Evolutionary conservation across 2,797 vertebrate species (phyloP).

Genomic region (Lepilemur ruficaudatus): DNA sequence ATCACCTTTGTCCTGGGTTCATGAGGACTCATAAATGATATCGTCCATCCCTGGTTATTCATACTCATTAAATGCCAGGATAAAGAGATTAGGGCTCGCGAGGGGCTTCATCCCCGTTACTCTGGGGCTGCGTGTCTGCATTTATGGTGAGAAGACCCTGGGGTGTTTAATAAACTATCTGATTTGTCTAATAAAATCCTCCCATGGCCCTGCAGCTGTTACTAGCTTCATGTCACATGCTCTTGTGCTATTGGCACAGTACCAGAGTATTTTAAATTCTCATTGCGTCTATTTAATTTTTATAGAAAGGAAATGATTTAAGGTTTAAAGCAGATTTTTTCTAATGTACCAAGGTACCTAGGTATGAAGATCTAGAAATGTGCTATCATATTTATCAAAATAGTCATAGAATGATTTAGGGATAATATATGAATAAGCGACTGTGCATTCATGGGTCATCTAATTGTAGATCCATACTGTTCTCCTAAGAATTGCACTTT

Average conservation of each 20-base stretch:
- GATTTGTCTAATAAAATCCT: constrained; percentile 53
- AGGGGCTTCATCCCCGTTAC: not conserved
- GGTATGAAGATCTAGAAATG: not conserved
- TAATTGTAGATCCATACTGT: not conserved
- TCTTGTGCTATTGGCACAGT: not conserved
- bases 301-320: constrained; percentile 42
- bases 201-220: not conserved
- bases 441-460: not conserved
- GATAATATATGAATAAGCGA: not conserved
- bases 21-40: not conserved
- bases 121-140: not conserved
- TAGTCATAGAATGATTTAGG: not conserved
- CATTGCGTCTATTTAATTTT: constrained; percentile 35
- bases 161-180: constrained; percentile 31
- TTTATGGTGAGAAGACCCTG: constrained; percentile 55
- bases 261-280: constrained; percentile 3
- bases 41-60: not conserved
- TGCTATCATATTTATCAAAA: not conserved
- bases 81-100: not conserved
- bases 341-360: not conserved
- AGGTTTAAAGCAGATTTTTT: not conserved
- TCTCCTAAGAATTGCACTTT: not conserved
- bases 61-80: constrained; percentile 14
- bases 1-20: not conserved
- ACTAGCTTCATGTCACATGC: not conserved